Evolutionary conservation across 2,888 invertebrate species (phyloP).

Genomic region (Troides aeacus): DNA sequence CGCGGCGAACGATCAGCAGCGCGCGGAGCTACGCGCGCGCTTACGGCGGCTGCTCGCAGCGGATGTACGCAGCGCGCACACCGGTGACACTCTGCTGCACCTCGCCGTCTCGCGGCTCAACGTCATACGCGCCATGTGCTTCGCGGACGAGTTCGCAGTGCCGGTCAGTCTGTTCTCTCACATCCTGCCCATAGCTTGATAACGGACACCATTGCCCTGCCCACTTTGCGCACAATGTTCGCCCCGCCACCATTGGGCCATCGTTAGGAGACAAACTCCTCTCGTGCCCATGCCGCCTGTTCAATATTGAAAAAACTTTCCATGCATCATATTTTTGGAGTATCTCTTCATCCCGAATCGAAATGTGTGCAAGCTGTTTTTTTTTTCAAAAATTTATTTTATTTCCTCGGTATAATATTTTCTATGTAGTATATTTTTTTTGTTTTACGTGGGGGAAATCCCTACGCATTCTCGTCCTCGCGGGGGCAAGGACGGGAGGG

Average conservation of each 20-base stretch:
- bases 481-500: too few relatives aligned
- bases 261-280: background rate
- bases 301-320: too few relatives aligned
- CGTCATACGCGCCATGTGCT: slow-evolving; percentile 88
- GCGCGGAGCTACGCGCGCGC: slow-evolving; percentile 65
- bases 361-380: too few relatives aligned
- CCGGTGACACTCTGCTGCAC: slow-evolving; percentile 91
- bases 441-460: too few relatives aligned
- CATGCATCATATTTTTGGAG: too few relatives aligned
- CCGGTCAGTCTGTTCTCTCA: slow-evolving; percentile 43
- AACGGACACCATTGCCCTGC: too few relatives aligned
- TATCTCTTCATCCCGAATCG: too few relatives aligned
- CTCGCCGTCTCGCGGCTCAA: slow-evolving; percentile 89
- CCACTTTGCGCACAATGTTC: too few relatives aligned
- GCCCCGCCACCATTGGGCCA: background rate
- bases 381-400: too few relatives aligned
- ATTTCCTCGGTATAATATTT: too few relatives aligned
- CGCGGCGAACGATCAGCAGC: slow-evolving; percentile 45
- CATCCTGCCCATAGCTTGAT: background rate
- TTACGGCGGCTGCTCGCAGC: slow-evolving; percentile 80
- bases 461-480: too few relatives aligned
- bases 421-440: too few relatives aligned
- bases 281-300: background rate
- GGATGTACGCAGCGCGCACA: slow-evolving; percentile 84
- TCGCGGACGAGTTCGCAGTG: slow-evolving; percentile 83